Percentiles rank a stretch among this genome's conserved stretches.
Evolutionary conservation across 1,140 invertebrate species (phyloP).

Genomic region (Cheumatopsyche charites): DNA sequence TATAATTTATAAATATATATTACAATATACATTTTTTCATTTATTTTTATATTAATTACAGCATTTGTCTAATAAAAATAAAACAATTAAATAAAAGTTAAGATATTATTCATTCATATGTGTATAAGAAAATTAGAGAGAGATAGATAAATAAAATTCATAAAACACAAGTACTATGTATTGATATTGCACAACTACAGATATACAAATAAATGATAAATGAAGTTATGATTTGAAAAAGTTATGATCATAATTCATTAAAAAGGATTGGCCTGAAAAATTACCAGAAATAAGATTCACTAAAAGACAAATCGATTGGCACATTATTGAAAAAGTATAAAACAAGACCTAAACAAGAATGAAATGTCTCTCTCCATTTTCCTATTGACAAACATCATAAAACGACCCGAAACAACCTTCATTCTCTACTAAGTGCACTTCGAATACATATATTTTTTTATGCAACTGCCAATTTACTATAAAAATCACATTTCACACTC

Average conservation of each 20-base stretch:
- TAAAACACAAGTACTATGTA: too few species aligned
- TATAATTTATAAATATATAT: slow-evolving; percentile 40
- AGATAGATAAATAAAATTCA: slow-evolving; percentile 1
- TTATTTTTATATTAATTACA: slow-evolving; percentile 19
- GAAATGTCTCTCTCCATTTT: not conserved
- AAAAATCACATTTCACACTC: too few species aligned
- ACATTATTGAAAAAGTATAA: too few species aligned
- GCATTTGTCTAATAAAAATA: slow-evolving; percentile 23
- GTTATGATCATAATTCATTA: too few species aligned
- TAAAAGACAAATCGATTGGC: too few species aligned
- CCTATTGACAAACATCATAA: not conserved
- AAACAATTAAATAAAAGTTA: slow-evolving; percentile 19
- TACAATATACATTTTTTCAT: slow-evolving; percentile 33
- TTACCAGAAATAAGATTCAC: too few species aligned
- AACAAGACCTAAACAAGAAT: too few species aligned
- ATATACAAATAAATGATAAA: too few species aligned
- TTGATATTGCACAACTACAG: too few species aligned
- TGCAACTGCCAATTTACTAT: not conserved
- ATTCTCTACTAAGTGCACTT: slow-evolving; percentile 31
- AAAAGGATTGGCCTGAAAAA: too few species aligned
- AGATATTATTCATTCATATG: not conserved
- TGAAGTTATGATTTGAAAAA: too few species aligned
- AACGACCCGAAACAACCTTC: slow-evolving; percentile 5
- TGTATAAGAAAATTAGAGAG: slow-evolving; percentile 20
- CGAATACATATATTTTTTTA: slow-evolving; percentile 17